Evolutionary conservation across 2,113 vertebrate genomes (phyloP).

Genomic region (Columbina picui): DNA sequence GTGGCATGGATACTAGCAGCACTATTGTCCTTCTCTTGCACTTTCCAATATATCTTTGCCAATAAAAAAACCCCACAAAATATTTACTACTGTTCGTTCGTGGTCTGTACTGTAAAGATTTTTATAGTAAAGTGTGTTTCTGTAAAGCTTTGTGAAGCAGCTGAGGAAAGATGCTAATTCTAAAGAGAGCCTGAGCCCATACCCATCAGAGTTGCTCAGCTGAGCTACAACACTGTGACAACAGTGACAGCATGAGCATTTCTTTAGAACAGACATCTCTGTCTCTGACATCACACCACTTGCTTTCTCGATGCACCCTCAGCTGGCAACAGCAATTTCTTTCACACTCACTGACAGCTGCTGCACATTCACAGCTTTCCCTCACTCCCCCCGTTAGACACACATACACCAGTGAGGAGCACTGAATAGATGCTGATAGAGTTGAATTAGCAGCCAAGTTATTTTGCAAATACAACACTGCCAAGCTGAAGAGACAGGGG

Average conservation of each 20-base stretch:
- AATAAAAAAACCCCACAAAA: neutral
- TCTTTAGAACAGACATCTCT: neutral
- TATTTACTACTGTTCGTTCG: neutral
- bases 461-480: neutral
- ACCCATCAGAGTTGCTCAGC: too few relatives aligned
- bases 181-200: neutral
- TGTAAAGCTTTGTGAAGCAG: neutral
- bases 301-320: neutral
- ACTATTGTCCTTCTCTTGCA: neutral
- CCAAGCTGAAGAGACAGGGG: neutral
- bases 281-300: neutral
- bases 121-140: neutral
- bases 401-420: fast-evolving
- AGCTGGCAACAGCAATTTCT: neutral
- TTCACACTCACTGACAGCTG: neutral
- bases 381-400: neutral
- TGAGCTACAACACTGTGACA: neutral
- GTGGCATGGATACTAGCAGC: neutral
- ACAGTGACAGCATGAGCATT: neutral
- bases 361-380: neutral
- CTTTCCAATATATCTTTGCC: neutral
- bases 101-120: neutral
- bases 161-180: neutral
- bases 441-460: neutral
- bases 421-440: neutral